These are phyloP conservation scores for Meda fulgida DNA, from an alignment of 2,797 vertebrate genomes.

Conservation along the genomic window DNA sequence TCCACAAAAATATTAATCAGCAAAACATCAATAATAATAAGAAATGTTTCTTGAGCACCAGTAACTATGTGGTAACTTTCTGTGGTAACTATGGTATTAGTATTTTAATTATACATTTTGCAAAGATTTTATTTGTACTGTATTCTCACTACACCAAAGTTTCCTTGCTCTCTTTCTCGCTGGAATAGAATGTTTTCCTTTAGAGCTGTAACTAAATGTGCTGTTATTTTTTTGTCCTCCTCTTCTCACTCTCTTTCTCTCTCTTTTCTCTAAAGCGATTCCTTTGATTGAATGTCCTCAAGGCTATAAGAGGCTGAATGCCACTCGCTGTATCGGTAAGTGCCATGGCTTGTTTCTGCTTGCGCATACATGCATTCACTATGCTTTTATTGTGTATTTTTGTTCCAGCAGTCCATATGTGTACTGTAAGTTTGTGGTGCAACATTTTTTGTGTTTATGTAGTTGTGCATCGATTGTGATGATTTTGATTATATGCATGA, in stretches of 20 bases:
- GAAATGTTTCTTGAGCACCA: neutral
- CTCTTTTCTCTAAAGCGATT: conserved; percentile 75
- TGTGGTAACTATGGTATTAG: neutral
- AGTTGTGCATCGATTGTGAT: conserved; percentile 19
- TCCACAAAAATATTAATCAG: no score
- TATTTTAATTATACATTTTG: neutral
- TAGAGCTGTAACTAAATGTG: neutral
- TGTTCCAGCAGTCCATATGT: neutral
- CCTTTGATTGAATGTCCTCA: conserved; percentile 89
- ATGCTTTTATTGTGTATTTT: neutral
- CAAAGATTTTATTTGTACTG: neutral
- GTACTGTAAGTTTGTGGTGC: conserved; percentile 14
- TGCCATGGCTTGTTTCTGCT: neutral
- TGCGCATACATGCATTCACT: neutral
- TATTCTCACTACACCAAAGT: conserved; percentile 47
- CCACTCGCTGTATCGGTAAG: conserved; percentile 93
- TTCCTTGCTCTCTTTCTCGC: conserved; percentile 58
- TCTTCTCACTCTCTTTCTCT: conserved; percentile 7
- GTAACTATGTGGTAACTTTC: neutral
- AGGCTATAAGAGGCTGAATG: conserved; percentile 92
- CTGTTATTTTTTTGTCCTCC: neutral
- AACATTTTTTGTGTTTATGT: conserved; percentile 15
- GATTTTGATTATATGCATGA: conserved; percentile 34
- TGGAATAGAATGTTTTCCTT: conserved; percentile 44
- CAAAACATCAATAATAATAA: neutral